A percentile compares a stretch with the other conserved stretches of the same genome.
These are phyloP conservation scores for Plectropomus leopardus DNA, from an alignment of 2,113 vertebrate genomes.

Conservation along the genomic window DNA sequence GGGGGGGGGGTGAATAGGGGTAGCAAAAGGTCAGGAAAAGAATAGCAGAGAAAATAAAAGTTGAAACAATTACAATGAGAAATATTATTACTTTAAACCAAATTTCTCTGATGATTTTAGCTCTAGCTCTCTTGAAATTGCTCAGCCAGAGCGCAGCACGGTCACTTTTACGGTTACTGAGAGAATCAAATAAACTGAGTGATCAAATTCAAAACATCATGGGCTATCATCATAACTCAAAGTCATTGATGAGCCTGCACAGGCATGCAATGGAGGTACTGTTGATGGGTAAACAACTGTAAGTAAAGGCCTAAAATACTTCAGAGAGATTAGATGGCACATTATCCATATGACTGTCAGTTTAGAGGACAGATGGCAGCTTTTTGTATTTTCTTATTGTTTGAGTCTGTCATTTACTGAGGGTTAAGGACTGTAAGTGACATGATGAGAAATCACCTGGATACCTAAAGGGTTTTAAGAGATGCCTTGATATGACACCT, in stretches of 20 bases:
- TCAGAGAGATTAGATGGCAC: neutral
- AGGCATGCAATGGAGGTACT: neutral
- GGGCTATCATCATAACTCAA: neutral
- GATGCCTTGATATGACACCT: neutral
- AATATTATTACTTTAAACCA: constrained; percentile 2
- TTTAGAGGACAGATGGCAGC: neutral
- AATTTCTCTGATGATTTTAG: neutral
- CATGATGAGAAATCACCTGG: neutral
- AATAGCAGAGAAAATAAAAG: neutral
- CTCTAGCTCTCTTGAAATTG: neutral
- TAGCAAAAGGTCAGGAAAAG: neutral
- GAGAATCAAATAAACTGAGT: neutral
- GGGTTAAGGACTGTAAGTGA: neutral
- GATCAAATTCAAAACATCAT: constrained; percentile 8
- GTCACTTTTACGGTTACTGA: neutral
- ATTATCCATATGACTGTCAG: neutral
- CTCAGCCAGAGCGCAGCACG: neutral
- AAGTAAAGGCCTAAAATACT: neutral
- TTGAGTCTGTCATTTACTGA: neutral
- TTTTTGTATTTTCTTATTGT: constrained; percentile 1
- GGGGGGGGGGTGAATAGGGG: neutral
- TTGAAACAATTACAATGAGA: neutral
- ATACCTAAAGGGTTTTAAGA: neutral
- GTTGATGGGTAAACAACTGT: neutral
- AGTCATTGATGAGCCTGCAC: neutral